phyloP scores from a whole-genome alignment of 2,888 invertebrate genomes.

The Tenthredo livida region DNA sequence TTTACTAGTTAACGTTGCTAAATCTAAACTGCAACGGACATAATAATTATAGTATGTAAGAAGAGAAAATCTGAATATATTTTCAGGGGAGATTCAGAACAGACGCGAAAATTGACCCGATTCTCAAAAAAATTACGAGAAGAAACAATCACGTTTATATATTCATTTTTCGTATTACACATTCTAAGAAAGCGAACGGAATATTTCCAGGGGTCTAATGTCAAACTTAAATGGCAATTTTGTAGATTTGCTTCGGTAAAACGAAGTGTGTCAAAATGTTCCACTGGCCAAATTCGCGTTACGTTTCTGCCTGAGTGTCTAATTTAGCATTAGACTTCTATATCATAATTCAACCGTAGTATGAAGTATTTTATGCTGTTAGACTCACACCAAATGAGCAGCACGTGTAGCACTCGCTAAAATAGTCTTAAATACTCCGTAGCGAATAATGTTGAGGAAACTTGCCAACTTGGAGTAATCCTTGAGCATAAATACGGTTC shows the following conservation, averaged over 20 bases:
- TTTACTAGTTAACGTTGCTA: not conserved
- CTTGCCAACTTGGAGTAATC: slow-evolving; percentile 23
- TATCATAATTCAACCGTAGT: not conserved
- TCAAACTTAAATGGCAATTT: not conserved
- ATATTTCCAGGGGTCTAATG: not conserved
- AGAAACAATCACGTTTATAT: not conserved
- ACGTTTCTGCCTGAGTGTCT: slow-evolving; percentile 15
- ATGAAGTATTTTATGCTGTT: not conserved
- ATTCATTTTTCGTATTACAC: not conserved
- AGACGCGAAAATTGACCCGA: not conserved
- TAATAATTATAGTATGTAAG: not conserved
- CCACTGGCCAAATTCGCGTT: slow-evolving; percentile 11
- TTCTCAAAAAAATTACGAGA: not conserved
- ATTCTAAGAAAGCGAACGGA: not conserved
- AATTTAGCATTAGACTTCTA: not conserved
- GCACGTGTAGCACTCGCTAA: slow-evolving; percentile 1
- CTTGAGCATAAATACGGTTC: slow-evolving; percentile 5
- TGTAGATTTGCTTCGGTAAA: not conserved
- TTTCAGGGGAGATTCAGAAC: not conserved
- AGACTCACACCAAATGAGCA: not conserved
- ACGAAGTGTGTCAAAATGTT: not conserved
- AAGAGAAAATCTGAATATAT: not conserved
- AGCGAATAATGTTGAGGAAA: slow-evolving; percentile 10
- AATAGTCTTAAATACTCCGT: not conserved
- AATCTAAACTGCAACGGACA: not conserved